Conservation (phyloP, 2,113 vertebrate genomes). For the Speoplatyrhinus poulsoni region DNA sequence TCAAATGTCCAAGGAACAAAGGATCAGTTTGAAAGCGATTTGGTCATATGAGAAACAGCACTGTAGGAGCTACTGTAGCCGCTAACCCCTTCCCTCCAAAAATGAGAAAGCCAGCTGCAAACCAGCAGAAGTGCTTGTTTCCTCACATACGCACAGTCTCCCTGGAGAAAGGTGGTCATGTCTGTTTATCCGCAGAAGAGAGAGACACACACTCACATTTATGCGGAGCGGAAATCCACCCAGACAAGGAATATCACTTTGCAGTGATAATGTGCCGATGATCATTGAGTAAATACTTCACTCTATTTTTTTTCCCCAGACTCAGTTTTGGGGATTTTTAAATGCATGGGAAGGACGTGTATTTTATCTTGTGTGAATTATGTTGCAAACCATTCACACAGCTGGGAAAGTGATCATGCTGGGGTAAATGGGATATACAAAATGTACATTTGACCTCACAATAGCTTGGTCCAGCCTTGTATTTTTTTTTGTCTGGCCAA, state of each 20-base stretch:
- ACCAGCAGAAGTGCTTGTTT: conserved; percentile 38
- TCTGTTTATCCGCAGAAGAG: conserved; percentile 22
- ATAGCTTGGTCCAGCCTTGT: not conserved
- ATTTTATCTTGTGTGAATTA: not conserved
- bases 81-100: conserved; percentile 33
- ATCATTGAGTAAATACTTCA: not conserved
- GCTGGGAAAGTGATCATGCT: conserved; percentile 23
- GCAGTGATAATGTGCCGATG: conserved; percentile 1
- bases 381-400: conserved; percentile 7
- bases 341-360: not conserved
- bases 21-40: conserved; percentile 19
- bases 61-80: conserved; percentile 18
- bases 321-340: conserved; percentile 20
- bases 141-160: conserved; percentile 60
- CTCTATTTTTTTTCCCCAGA: not conserved
- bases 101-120: conserved; percentile 60
- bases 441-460: conserved; percentile 7
- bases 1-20: conserved; percentile 13
- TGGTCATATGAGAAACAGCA: conserved; percentile 53
- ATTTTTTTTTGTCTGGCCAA: conserved; percentile 15
- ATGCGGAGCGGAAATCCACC: conserved; percentile 15
- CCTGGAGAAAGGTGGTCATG: conserved; percentile 49
- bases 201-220: conserved; percentile 35
- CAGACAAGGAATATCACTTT: not conserved
- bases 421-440: not conserved